Evolutionary conservation across 1,140 invertebrate species (phyloP), one percentile per base, ranked within the genome.

Genomic region (Diorhabda sublineata): DNA sequence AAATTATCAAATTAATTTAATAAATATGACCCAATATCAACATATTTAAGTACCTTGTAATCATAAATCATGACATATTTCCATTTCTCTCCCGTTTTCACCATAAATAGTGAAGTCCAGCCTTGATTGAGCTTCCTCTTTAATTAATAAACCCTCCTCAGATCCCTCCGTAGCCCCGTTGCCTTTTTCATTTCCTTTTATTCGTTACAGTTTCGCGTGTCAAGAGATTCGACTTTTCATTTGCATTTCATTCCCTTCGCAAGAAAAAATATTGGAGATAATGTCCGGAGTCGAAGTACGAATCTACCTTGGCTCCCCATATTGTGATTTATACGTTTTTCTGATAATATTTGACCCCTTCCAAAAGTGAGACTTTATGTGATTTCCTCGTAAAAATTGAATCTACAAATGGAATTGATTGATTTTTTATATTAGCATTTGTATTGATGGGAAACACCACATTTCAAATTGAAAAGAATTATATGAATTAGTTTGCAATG

Each of bases 201-300:
- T 52, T 52, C 47, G 47, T 52, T 52, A 52, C 47, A 52, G 47
- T 52, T 52, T 52, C 47, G 47, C 47, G 47, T 52, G 47, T 52
- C 47, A n/a, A 52, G 47, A 3, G 47, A 52, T 52, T 52, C 6
- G 47, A 52, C 47, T 52, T 52, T 52, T 52, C 47, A 52, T 52
- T 52, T 52, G 47, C 47, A 52, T 52, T 52, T 52, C 47, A n/a
- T n/a, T n/a, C 47, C 47, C 47, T 52, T 3, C 47, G 47, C 47
- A 52, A n/a, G 47, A n/a, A 52, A 52, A 52, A 52, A 52, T 52
- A 52, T 8, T 52, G 47, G 47, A 52, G 47, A 52, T 52, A 52
- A 52, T 52, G 47, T 52, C 47, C 47, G 47, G 47, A 52, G 47
- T 52, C n/a, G 47, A 52, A 52, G 47, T 52, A 6, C 3, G 47